Conservation (phyloP, 2,113 vertebrate genomes). For the Paramormyrops kingsleyae region DNA sequence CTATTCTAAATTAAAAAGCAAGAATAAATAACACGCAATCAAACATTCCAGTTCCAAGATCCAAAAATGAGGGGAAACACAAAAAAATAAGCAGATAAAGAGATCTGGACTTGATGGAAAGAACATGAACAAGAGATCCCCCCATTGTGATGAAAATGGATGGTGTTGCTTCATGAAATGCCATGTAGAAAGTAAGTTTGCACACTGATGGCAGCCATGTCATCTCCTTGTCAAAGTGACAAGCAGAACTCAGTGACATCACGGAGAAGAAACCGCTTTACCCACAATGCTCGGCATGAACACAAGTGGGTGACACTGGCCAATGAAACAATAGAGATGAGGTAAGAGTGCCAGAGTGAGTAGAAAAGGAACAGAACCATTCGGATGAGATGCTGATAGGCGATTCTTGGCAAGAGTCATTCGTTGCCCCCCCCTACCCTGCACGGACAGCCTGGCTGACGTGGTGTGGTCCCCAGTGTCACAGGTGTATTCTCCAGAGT, state of each 20-base stretch:
- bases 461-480: conserved; percentile 60
- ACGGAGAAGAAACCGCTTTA: neutral
- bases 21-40: neutral
- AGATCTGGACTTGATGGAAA: neutral
- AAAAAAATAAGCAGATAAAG: neutral
- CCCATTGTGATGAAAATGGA: neutral
- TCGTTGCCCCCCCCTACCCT: conserved; percentile 50
- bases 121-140: neutral
- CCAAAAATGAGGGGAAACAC: neutral
- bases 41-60: neutral
- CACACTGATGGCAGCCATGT: neutral
- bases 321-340: neutral
- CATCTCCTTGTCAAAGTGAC: neutral
- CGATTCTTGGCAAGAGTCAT: neutral
- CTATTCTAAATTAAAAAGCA: neutral
- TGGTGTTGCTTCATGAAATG: neutral
- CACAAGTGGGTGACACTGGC: neutral
- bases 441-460: conserved; percentile 57
- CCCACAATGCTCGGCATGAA: neutral
- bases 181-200: neutral
- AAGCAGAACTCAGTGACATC: neutral
- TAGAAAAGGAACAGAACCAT: neutral
- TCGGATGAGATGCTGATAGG: neutral
- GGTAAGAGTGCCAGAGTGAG: neutral
- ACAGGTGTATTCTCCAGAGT: conserved; percentile 64